A percentile compares a stretch with the other conserved stretches of the same genome.
These are phyloP conservation scores for Megaceryle torquata DNA, from an alignment of 2,113 vertebrate species.

Conservation along the genomic window DNA sequence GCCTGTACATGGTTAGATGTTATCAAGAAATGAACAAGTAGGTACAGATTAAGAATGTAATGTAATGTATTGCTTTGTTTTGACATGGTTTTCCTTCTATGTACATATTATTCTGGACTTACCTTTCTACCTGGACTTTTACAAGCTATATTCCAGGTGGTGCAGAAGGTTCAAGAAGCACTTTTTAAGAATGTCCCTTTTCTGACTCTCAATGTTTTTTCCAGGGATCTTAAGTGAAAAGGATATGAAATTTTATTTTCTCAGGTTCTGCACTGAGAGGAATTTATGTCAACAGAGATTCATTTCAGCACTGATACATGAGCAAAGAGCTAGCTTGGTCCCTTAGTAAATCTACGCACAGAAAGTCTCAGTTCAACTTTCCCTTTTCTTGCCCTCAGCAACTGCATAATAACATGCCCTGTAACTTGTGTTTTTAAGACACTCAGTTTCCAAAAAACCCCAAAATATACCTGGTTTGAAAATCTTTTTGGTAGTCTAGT, in stretches of 20 bases:
- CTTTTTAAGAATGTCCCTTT: not conserved
- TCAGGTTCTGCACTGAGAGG: not conserved
- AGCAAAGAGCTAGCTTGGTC: not conserved
- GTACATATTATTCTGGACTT: not conserved
- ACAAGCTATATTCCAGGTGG: not conserved
- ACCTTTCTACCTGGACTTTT: not conserved
- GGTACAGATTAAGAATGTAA: not conserved
- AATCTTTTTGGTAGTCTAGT: not conserved
- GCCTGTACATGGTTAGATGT: not conserved
- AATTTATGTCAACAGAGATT: not conserved
- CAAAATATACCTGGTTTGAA: not conserved
- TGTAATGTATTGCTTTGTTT: not conserved
- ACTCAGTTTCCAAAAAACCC: not conserved
- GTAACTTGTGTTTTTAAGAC: not conserved
- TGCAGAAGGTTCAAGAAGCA: not conserved
- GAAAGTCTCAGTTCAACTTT: not conserved
- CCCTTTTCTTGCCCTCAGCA: not conserved
- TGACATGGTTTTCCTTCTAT: not conserved
- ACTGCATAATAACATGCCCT: not conserved
- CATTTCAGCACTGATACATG: not conserved
- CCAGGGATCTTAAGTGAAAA: not conserved
- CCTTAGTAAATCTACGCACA: not conserved
- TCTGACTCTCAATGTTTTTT: not conserved
- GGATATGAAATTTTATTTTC: not conserved
- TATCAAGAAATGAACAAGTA: not conserved